Evolutionary conservation across 2,888 invertebrate species (phyloP).

Genomic region (Leptinotarsa peninsularis): DNA sequence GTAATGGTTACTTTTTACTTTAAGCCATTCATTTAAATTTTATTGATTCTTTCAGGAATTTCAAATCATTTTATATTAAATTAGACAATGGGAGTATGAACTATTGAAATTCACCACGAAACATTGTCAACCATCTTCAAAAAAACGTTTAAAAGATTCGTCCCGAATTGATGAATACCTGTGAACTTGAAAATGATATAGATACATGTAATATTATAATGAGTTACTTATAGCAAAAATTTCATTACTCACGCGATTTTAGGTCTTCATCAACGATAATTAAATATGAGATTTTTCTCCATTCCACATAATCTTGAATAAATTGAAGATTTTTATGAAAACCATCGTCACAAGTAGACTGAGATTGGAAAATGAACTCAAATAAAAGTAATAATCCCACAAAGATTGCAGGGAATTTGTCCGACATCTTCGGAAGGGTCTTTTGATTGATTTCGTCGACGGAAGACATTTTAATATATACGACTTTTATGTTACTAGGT

Average conservation of each 20-base stretch:
- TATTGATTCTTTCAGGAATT: too few relatives aligned
- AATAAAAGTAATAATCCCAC: slow-evolving; percentile 69
- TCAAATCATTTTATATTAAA: too few relatives aligned
- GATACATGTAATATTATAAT: neutral
- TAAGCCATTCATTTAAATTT: too few relatives aligned
- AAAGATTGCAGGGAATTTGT: neutral
- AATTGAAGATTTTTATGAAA: slow-evolving; percentile 42
- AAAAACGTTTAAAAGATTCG: neutral
- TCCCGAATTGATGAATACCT: neutral
- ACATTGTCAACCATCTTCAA: too few relatives aligned
- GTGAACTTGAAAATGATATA: neutral
- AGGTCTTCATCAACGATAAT: slow-evolving; percentile 48
- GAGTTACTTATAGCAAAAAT: neutral
- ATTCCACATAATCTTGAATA: slow-evolving; percentile 48
- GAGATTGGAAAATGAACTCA: slow-evolving; percentile 69
- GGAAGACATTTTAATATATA: too few relatives aligned
- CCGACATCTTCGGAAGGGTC: neutral
- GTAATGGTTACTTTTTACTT: too few relatives aligned
- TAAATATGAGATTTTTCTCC: slow-evolving; percentile 48
- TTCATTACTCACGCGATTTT: slow-evolving; percentile 41
- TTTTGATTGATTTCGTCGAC: neutral
- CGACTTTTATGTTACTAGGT: too few relatives aligned
- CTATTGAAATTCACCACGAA: too few relatives aligned
- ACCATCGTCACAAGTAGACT: slow-evolving; percentile 5
- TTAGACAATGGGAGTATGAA: too few relatives aligned